These are phyloP conservation scores for Drosophila asahinai DNA, from an alignment of 1,140 invertebrate genomes.

Conservation along the genomic window DNA sequence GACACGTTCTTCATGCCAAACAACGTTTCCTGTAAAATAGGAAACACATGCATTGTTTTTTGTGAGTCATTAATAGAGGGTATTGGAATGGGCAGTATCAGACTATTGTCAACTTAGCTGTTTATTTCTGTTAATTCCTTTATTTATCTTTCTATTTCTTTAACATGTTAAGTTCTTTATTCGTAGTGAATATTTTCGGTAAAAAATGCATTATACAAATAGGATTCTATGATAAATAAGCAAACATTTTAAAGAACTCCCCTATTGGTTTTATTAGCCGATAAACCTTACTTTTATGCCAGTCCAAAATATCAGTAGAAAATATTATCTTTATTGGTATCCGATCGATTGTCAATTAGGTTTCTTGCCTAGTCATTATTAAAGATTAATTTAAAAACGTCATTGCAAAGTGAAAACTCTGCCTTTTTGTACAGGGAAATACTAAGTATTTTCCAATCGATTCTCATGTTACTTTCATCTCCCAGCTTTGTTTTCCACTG, in stretches of 20 bases:
- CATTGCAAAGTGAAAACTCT: constrained; percentile 4
- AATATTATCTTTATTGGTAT: constrained; percentile 19
- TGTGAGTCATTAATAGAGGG: constrained; percentile 6
- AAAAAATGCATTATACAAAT: too few relatives aligned
- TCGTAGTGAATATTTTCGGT: too few relatives aligned
- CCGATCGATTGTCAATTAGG: constrained; percentile 6
- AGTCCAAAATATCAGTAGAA: not conserved
- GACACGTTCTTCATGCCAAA: constrained; percentile 34
- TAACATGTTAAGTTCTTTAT: too few relatives aligned
- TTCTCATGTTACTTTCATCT: not conserved
- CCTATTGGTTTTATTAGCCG: too few relatives aligned
- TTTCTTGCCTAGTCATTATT: not conserved
- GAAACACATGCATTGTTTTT: constrained; percentile 5
- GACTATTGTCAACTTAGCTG: not conserved
- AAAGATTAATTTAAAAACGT: not conserved
- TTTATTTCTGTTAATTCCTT: not conserved
- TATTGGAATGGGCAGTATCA: not conserved
- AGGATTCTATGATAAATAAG: not conserved
- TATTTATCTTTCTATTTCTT: not conserved
- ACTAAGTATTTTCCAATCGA: constrained; percentile 8
- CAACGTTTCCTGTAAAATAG: constrained; percentile 43
- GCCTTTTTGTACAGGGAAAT: not conserved
- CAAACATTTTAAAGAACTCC: not conserved
- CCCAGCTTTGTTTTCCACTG: constrained; percentile 2
- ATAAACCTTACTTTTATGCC: not conserved